Percentiles rank a stretch among this genome's conserved stretches.
Conservation (phyloP, 2,888 invertebrate genomes). For the Phoronis australis region DNA sequence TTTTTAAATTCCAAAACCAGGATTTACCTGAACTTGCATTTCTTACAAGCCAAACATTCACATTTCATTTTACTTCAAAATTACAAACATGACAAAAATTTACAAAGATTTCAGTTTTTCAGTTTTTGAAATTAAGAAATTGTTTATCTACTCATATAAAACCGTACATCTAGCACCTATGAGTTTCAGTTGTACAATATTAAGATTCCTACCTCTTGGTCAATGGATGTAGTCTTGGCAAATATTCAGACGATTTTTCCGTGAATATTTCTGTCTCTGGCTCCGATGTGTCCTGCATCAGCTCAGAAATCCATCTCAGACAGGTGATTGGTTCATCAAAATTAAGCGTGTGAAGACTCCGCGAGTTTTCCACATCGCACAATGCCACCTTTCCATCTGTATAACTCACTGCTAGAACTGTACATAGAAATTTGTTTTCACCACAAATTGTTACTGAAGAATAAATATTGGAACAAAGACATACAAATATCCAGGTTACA, state of each 20-base stretch:
- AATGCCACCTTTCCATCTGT: constrained; percentile 63
- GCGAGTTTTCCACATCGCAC: constrained; percentile 81
- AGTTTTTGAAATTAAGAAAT: too few relatives aligned
- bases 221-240: constrained; percentile 56
- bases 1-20: too few relatives aligned
- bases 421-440: too few relatives aligned
- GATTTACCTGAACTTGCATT: too few relatives aligned
- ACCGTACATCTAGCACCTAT: too few relatives aligned
- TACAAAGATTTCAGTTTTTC: too few relatives aligned
- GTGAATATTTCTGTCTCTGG: constrained; percentile 34
- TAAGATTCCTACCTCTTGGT: constrained; percentile 49
- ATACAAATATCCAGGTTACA: too few relatives aligned
- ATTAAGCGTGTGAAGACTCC: constrained; percentile 63
- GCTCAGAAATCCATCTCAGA: constrained; percentile 67
- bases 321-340: constrained; percentile 65
- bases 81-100: not conserved
- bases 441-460: too few relatives aligned
- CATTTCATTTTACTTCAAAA: not conserved
- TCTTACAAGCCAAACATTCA: too few relatives aligned
- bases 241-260: constrained; percentile 52
- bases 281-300: constrained; percentile 22
- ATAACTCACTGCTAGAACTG: constrained; percentile 61
- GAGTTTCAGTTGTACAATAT: too few relatives aligned
- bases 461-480: too few relatives aligned
- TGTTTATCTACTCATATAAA: too few relatives aligned